These are phyloP conservation scores for Mormyrus iriodes DNA, from an alignment of 2,113 vertebrate species.

Conservation along the genomic window DNA sequence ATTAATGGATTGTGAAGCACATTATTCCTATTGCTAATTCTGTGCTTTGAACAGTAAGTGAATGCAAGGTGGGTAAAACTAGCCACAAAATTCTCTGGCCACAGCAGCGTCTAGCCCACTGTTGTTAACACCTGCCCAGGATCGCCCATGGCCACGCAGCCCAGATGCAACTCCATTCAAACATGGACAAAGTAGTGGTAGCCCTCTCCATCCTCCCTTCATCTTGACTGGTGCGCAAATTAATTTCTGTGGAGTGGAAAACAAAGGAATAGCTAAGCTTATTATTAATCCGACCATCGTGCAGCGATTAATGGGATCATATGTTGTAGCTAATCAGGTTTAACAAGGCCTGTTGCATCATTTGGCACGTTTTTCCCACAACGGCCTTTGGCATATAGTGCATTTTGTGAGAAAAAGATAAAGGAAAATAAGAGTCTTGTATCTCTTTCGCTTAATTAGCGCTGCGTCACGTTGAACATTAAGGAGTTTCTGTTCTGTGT, in stretches of 20 bases:
- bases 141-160: background rate
- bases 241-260: constrained; percentile 61
- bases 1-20: background rate
- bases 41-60: background rate
- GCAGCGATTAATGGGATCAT: constrained; percentile 69
- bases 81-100: background rate
- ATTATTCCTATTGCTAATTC: background rate
- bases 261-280: constrained; percentile 66
- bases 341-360: constrained; percentile 66
- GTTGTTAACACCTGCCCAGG: background rate
- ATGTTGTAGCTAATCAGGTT: constrained; percentile 64
- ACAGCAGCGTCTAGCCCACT: background rate
- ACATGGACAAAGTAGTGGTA: constrained; percentile 40
- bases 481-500: constrained; percentile 29
- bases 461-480: constrained; percentile 18
- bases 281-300: constrained; percentile 69
- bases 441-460: constrained; percentile 31
- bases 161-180: constrained; percentile 34
- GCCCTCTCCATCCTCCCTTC: constrained; percentile 49
- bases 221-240: constrained; percentile 53
- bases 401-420: constrained; percentile 37
- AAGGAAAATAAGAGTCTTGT: constrained; percentile 37
- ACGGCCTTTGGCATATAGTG: constrained; percentile 48
- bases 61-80: background rate
- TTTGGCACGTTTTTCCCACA: constrained; percentile 49